Evolutionary conservation across 2,113 vertebrate species (phyloP), one percentile per base, ranked within the genome.

Genomic region (Toxostoma redivivum): DNA sequence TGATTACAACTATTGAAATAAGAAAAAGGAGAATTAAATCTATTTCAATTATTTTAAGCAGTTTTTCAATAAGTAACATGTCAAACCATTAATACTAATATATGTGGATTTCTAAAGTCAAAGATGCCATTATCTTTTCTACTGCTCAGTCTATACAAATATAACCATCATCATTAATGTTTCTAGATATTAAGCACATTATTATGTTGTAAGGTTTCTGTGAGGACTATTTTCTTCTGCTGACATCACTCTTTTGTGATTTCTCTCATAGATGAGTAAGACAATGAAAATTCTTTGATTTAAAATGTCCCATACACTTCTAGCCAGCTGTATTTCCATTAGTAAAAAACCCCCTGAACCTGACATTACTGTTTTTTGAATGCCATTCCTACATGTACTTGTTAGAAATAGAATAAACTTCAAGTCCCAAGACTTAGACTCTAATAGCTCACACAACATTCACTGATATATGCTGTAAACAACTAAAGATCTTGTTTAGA

Each of bases 281-380:
- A 33, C 25, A 89, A 38, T 18, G 27, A 38, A n/a, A 90, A 80
- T 88, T 70, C 33, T 65, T 73, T 61, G 30, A 87, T 61, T 72
- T 66, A 61, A 65, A 40, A 91, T 76, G 37, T 25, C 47, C 57
- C 30, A 72, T 30, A 53, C 31, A 65, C 9, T 67, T 72, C n/a
- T 24, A 79, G 6, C 30, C 57, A 67, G 61, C 19, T 66, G 2
- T 24, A 72, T 13, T 20, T 50, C 19, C 21, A 50, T 50, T 65
- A 53, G 15, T 58, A 51, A 56, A 77, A 93, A 42, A 2, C 0
- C 0, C 7, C n/a, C 11, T 2, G 11, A 71, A 72, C 3, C 10
- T 33, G 23, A 9, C 65, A 53, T 8, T 61, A 48, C 4, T n/a
- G n/a, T n/a, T 42, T 58, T 91, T 45, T 60, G 28, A 7, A 31